A percentile compares a stretch with the other conserved stretches of the same genome.
These are phyloP conservation scores for Galbula dea DNA, from an alignment of 2,113 vertebrate genomes.

Conservation along the genomic window DNA sequence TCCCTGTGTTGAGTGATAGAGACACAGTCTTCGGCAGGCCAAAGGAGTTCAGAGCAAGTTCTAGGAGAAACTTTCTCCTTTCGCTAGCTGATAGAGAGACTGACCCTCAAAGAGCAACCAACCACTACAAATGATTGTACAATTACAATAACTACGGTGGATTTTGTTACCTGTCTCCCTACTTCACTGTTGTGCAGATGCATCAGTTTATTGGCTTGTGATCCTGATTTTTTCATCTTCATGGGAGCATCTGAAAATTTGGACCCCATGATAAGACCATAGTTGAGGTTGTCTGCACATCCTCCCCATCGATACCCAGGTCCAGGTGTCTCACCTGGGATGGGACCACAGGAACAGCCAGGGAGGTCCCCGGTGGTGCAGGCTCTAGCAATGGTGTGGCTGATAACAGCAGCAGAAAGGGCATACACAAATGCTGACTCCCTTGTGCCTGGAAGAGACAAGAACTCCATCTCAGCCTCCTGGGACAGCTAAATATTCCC, in stretches of 20 bases:
- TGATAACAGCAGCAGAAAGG: constrained; percentile 92
- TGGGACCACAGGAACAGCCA: constrained; percentile 91
- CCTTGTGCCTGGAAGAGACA: constrained; percentile 83
- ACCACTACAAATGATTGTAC: constrained; percentile 54
- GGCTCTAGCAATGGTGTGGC: constrained; percentile 93
- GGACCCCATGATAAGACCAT: constrained; percentile 94
- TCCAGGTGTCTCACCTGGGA: constrained; percentile 90
- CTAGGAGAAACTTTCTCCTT: neutral
- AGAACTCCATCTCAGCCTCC: neutral
- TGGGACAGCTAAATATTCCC: neutral
- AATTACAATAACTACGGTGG: constrained; percentile 60
- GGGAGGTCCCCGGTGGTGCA: constrained; percentile 94
- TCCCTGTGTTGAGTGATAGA: neutral
- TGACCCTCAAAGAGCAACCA: neutral
- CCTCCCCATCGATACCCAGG: constrained; percentile 98
- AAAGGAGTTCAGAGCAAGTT: neutral
- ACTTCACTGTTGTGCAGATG: constrained; percentile 99
- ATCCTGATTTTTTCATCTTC: constrained; percentile 96
- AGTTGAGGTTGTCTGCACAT: constrained; percentile 97
- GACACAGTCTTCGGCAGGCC: neutral
- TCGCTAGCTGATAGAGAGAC: neutral
- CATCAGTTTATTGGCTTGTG: constrained; percentile 98
- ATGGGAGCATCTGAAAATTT: constrained; percentile 98
- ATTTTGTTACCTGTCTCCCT: constrained; percentile 92
- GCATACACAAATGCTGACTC: constrained; percentile 96